A percentile compares a stretch with the other conserved stretches of the same genome.
Evolutionary conservation across 1,140 invertebrate species (phyloP).

Genomic region (Chelonus insularis): DNA sequence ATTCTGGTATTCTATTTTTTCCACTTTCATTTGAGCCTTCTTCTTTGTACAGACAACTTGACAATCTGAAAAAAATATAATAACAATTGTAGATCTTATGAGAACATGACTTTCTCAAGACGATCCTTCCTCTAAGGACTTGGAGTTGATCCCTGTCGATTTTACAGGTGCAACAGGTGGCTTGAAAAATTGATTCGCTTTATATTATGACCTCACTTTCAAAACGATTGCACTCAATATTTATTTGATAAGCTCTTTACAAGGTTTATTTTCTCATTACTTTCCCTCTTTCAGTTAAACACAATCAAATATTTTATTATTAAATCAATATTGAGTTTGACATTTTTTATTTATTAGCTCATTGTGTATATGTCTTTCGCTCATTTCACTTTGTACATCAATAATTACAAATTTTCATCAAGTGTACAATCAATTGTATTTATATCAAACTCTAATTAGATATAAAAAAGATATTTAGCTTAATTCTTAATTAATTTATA

Average conservation of each 20-base stretch:
- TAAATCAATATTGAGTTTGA: too few relatives aligned
- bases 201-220: slow-evolving; percentile 10
- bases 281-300: background rate
- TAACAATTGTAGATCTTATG: background rate
- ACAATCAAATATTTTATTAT: too few relatives aligned
- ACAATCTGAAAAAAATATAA: background rate
- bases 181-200: slow-evolving; percentile 46
- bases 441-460: background rate
- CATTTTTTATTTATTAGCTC: too few relatives aligned
- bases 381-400: background rate
- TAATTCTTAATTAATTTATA: too few relatives aligned
- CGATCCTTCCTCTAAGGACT: slow-evolving; percentile 11
- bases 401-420: background rate
- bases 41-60: too few relatives aligned
- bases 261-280: background rate
- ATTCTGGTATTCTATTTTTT: background rate
- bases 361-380: too few relatives aligned
- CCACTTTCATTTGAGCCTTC: background rate
- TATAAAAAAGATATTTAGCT: too few relatives aligned
- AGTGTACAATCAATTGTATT: background rate
- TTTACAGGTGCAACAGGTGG: slow-evolving; percentile 42
- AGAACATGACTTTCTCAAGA: background rate
- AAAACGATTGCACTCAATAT: slow-evolving; percentile 33
- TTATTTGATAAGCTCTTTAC: slow-evolving; percentile 26
- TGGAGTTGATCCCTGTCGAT: slow-evolving; percentile 25